phyloP scores from a whole-genome alignment of 2,113 vertebrate genomes.

The Rattus norvegicus region DNA sequence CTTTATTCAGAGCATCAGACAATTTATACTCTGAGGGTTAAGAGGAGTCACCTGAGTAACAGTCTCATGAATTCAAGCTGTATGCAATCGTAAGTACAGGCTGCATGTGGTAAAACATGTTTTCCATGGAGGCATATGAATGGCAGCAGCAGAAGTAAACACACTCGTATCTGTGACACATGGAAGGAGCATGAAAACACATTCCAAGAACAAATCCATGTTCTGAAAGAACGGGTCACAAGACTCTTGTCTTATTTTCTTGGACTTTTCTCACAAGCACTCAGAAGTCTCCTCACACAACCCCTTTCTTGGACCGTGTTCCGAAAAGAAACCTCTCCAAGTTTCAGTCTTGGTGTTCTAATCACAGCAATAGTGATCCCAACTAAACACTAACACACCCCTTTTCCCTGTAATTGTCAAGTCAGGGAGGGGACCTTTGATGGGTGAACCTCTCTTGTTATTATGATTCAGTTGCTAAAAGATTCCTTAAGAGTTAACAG shows the following conservation, averaged over 20 bases:
- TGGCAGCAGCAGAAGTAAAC: not conserved
- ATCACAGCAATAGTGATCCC: not conserved
- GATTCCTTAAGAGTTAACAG: not conserved
- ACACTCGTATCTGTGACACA: not conserved
- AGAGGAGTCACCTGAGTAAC: not conserved
- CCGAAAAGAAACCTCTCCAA: not conserved
- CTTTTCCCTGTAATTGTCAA: not conserved
- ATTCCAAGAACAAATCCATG: not conserved
- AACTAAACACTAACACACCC: not conserved
- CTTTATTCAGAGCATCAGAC: not conserved
- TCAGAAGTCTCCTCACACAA: not conserved
- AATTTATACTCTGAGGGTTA: not conserved
- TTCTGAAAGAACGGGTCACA: not conserved
- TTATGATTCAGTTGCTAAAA: not conserved
- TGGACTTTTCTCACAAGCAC: not conserved
- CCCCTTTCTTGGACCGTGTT: not conserved
- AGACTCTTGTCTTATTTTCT: not conserved
- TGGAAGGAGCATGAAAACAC: not conserved
- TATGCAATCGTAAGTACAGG: not conserved
- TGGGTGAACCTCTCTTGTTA: not conserved
- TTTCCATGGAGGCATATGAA: not conserved
- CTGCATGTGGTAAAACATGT: not conserved
- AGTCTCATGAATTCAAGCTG: not conserved
- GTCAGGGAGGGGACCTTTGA: not conserved
- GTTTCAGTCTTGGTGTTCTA: not conserved